Percentiles rank a stretch among this genome's conserved stretches.
Conservation (phyloP, 1,140 invertebrate genomes). For the Drosophila miranda region DNA sequence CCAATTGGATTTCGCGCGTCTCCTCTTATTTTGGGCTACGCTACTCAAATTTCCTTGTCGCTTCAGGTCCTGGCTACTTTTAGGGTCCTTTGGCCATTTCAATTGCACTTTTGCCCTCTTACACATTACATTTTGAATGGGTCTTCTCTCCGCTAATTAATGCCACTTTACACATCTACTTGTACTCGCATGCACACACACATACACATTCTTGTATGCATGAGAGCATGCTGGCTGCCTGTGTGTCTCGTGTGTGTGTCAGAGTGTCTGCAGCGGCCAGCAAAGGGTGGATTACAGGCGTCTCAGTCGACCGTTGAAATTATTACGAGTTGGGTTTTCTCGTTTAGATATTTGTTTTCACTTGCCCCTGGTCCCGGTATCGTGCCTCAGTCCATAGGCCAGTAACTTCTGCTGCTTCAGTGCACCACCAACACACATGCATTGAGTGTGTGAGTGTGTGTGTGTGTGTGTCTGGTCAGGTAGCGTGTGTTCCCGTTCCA, state of each 20-base stretch:
- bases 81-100: conserved; percentile 44
- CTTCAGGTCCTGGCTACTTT: conserved; percentile 5
- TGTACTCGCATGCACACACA: not conserved
- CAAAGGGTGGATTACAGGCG: conserved; percentile 70
- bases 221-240: conserved; percentile 1
- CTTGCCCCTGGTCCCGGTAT: conserved; percentile 26
- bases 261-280: conserved; percentile 11
- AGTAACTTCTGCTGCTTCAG: conserved; percentile 78
- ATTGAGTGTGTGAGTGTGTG: conserved; percentile 1
- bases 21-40: conserved; percentile 7
- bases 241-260: conserved; percentile 13
- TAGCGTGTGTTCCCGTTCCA: conserved; percentile 37
- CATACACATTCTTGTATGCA: not conserved
- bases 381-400: conserved; percentile 36
- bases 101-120: conserved; percentile 74
- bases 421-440: conserved; percentile 21
- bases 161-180: conserved; percentile 56
- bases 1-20: conserved; percentile 55
- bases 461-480: conserved; percentile 33
- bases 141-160: conserved; percentile 68
- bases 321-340: conserved; percentile 61
- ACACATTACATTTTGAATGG: conserved; percentile 32
- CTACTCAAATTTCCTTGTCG: conserved; percentile 54
- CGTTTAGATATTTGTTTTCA: conserved; percentile 65
- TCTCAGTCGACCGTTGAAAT: conserved; percentile 44